phyloP scores from a whole-genome alignment of 2,888 invertebrate genomes.

The Trypoxylon attenuatum region DNA sequence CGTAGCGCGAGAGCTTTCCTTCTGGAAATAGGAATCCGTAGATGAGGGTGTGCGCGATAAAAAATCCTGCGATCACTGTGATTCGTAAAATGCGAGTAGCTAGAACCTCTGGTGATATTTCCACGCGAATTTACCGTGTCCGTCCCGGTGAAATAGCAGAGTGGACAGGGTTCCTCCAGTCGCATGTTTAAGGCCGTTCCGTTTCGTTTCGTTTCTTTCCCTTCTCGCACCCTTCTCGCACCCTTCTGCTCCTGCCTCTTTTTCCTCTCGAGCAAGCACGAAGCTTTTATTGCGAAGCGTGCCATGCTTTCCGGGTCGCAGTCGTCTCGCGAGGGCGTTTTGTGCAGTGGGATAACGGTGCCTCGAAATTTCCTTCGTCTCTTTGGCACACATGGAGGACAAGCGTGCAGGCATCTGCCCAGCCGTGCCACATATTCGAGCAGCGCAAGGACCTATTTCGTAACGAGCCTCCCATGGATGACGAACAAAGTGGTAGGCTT shows the following conservation, averaged over 20 bases:
- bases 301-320: too few species aligned
- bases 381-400: background rate
- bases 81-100: background rate
- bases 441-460: background rate
- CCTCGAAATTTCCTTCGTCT: too few species aligned
- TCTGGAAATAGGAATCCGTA: conserved; percentile 12
- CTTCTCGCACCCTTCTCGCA: too few species aligned
- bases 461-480: background rate
- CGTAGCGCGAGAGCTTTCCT: conserved; percentile 14
- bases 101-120: background rate
- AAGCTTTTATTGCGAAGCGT: too few species aligned
- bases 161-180: too few species aligned
- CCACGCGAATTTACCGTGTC: background rate
- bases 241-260: too few species aligned
- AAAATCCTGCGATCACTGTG: conserved; percentile 10
- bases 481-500: conserved; percentile 41
- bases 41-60: conserved; percentile 14
- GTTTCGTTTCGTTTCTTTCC: too few species aligned
- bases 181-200: too few species aligned
- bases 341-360: too few species aligned
- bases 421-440: background rate
- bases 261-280: too few species aligned
- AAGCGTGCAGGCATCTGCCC: background rate
- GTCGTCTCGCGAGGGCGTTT: too few species aligned
- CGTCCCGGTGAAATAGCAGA: background rate